phyloP scores from a whole-genome alignment of 2,888 invertebrate species.

The Tenthredo notha region DNA sequence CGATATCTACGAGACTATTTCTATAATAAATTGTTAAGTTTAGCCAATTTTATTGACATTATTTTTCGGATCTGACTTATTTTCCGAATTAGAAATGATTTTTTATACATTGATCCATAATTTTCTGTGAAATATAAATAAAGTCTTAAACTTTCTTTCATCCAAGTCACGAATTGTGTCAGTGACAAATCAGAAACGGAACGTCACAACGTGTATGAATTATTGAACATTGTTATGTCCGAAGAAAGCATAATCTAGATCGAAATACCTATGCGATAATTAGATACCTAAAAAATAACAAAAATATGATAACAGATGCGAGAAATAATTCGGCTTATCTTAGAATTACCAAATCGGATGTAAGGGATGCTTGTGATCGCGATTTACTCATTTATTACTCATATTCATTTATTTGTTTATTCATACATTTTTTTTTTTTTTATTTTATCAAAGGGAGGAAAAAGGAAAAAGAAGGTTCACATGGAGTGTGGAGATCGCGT shows the following conservation, averaged over 20 bases:
- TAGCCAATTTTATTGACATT: not conserved
- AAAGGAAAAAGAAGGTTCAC: conserved; percentile 38
- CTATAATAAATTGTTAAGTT: not conserved
- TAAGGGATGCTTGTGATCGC: not conserved
- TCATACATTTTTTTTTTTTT: not conserved
- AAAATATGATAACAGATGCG: not conserved
- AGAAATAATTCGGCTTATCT: not conserved
- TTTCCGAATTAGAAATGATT: not conserved
- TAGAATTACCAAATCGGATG: not conserved
- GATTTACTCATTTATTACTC: not conserved
- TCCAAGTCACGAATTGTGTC: not conserved
- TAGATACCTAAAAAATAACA: too few relatives aligned
- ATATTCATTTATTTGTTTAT: not conserved
- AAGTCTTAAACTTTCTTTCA: not conserved
- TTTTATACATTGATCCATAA: too few relatives aligned
- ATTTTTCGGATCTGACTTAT: not conserved
- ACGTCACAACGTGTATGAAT: not conserved
- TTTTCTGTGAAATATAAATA: too few relatives aligned
- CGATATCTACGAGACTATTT: not conserved
- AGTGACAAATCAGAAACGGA: not conserved
- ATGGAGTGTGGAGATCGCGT: conserved; percentile 65
- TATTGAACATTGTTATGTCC: not conserved
- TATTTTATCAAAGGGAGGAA: not conserved
- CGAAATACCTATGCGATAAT: not conserved
- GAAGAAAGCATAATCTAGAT: not conserved